Evolutionary conservation across 2,113 vertebrate genomes (phyloP).

Genomic region (Bombycilla garrulus): DNA sequence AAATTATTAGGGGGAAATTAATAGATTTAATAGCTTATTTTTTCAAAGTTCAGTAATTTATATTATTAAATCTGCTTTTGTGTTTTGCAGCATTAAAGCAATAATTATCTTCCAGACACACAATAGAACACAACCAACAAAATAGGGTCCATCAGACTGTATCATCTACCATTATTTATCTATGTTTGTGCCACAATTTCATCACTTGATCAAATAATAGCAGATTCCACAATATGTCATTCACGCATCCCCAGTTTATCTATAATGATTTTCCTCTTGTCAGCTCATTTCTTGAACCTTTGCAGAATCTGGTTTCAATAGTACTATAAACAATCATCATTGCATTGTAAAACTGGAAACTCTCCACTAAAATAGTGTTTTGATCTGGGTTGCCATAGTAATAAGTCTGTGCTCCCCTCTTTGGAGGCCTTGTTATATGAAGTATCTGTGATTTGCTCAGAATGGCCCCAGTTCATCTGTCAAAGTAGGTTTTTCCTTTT

Average conservation of each 20-base stretch:
- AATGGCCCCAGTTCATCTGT: slow-evolving; percentile 95
- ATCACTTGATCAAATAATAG: slow-evolving; percentile 79
- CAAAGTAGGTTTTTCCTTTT: slow-evolving; percentile 97
- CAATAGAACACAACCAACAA: slow-evolving; percentile 21
- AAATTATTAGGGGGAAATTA: slow-evolving; percentile 24
- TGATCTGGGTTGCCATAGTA: slow-evolving; percentile 94
- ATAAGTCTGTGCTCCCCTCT: slow-evolving; percentile 93
- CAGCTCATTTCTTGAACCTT: slow-evolving; percentile 86
- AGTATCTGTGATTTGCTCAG: slow-evolving; percentile 91
- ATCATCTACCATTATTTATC: slow-evolving; percentile 63
- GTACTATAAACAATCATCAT: slow-evolving; percentile 96
- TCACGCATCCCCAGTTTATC: slow-evolving; percentile 81
- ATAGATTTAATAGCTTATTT: not conserved
- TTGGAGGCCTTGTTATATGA: slow-evolving; percentile 99
- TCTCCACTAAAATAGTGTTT: slow-evolving; percentile 92
- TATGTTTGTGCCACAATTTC: slow-evolving; percentile 70
- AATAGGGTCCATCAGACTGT: slow-evolving; percentile 4
- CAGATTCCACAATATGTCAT: slow-evolving; percentile 74
- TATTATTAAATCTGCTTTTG: not conserved
- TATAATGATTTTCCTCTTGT: slow-evolving; percentile 85
- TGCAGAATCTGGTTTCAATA: slow-evolving; percentile 83
- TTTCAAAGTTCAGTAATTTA: not conserved
- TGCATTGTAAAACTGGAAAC: slow-evolving; percentile 96
- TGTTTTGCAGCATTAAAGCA: slow-evolving; percentile 1
- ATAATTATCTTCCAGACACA: slow-evolving; percentile 15